Evolutionary conservation across 2,113 vertebrate species (phyloP).

Genomic region (Anhinga rufa): DNA sequence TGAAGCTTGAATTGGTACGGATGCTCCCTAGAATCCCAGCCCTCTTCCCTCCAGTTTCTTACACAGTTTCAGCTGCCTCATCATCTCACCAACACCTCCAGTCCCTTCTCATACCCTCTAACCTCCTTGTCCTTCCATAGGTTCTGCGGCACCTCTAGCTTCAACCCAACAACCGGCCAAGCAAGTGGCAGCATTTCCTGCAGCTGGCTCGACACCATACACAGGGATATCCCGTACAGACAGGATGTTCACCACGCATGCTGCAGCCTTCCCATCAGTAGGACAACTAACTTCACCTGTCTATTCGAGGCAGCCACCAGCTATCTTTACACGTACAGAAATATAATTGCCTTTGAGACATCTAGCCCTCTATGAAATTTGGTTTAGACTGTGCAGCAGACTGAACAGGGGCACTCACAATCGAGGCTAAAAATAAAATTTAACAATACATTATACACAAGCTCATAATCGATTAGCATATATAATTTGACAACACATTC

Average conservation of each 20-base stretch:
- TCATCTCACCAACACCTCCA: not conserved
- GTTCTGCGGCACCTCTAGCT: not conserved
- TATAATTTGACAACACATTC: not conserved
- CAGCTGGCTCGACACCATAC: not conserved
- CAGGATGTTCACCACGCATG: accelerated
- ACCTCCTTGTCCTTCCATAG: not conserved
- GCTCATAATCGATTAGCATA: slow-evolving; percentile 37
- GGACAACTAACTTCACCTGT: not conserved
- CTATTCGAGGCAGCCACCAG: not conserved
- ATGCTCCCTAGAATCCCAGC: not conserved
- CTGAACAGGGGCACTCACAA: not conserved
- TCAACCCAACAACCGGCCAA: not conserved
- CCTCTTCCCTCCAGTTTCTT: not conserved
- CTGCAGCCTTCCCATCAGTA: not conserved
- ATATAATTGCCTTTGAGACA: not conserved
- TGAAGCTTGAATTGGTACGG: not conserved
- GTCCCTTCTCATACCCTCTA: accelerated
- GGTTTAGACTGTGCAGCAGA: not conserved
- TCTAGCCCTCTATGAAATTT: not conserved
- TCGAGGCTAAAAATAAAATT: slow-evolving; percentile 5
- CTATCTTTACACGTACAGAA: not conserved
- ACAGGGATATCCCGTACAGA: accelerated
- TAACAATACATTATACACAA: not conserved
- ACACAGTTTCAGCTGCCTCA: not conserved
- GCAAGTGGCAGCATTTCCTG: not conserved